Evolutionary conservation across 1,140 invertebrate genomes (phyloP).

Genomic region (Drosophila subobscura): DNA sequence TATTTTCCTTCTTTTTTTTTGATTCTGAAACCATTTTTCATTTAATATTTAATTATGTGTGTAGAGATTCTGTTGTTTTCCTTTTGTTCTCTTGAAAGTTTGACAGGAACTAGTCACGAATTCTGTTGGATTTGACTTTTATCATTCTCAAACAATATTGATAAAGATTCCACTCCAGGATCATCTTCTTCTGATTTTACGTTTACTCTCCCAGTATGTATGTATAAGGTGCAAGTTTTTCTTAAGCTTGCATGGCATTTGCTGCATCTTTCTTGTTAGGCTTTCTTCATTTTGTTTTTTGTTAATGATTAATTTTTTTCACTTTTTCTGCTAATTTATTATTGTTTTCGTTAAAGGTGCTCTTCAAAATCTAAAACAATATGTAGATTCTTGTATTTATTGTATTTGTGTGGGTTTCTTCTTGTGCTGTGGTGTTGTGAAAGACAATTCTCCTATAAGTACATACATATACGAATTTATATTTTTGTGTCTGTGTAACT

Average conservation of each 20-base stretch:
- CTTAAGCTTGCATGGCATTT: constrained; percentile 54
- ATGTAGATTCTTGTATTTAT: constrained; percentile 31
- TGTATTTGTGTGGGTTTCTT: constrained; percentile 28
- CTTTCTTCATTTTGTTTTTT: constrained; percentile 36
- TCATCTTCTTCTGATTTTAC: constrained; percentile 41
- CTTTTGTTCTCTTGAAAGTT: constrained; percentile 31
- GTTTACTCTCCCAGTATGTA: constrained; percentile 52
- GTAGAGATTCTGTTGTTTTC: constrained; percentile 41
- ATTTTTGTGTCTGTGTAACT: background rate
- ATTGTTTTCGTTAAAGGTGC: constrained; percentile 80
- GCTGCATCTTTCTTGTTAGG: constrained; percentile 46
- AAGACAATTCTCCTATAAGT: constrained; percentile 9
- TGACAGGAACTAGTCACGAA: constrained; percentile 41
- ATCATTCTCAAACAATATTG: constrained; percentile 16
- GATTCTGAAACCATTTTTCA: constrained; percentile 81
- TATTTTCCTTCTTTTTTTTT: constrained; percentile 49
- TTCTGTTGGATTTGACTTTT: constrained; percentile 19
- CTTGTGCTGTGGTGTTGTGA: constrained; percentile 13
- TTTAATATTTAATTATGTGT: constrained; percentile 73
- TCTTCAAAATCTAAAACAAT: constrained; percentile 70
- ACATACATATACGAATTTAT: constrained; percentile 9
- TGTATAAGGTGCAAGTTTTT: constrained; percentile 52
- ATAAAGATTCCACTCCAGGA: constrained; percentile 8
- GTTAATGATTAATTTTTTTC: constrained; percentile 31
- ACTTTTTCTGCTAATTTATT: constrained; percentile 63